These are phyloP conservation scores for Mercenaria mercenaria DNA, from an alignment of 1,140 invertebrate genomes.

Conservation along the genomic window DNA sequence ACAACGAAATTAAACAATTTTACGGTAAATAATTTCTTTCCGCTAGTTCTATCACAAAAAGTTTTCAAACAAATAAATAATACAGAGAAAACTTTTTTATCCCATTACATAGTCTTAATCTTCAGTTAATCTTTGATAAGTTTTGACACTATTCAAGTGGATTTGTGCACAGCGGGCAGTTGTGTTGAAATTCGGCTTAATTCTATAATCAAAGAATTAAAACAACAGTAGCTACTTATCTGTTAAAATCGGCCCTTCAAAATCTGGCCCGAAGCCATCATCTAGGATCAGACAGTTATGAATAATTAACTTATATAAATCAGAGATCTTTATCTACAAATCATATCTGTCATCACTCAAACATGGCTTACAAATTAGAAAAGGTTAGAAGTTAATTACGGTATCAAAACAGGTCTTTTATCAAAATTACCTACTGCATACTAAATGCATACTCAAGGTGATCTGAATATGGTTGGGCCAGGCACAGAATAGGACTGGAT, in stretches of 20 bases:
- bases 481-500: too few relatives aligned
- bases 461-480: too few relatives aligned
- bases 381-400: conserved; percentile 10
- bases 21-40: too few relatives aligned
- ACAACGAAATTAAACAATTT: too few relatives aligned
- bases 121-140: not conserved
- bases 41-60: not conserved
- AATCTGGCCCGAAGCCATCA: not conserved
- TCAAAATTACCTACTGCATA: not conserved
- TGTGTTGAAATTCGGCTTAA: not conserved
- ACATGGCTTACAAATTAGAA: not conserved
- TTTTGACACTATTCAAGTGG: conserved; percentile 21
- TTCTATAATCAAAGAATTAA: not conserved
- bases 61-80: not conserved
- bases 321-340: not conserved
- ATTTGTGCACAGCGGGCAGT: conserved; percentile 1
- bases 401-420: not conserved
- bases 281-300: not conserved
- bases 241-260: not conserved
- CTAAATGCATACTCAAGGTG: too few relatives aligned
- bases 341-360: conserved; percentile 6
- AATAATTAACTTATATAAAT: not conserved
- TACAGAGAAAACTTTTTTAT: not conserved
- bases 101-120: not conserved
- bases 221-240: conserved; percentile 17